Evolutionary conservation across 2,888 invertebrate species (phyloP).

Genomic region (Eupithecia centaureata): DNA sequence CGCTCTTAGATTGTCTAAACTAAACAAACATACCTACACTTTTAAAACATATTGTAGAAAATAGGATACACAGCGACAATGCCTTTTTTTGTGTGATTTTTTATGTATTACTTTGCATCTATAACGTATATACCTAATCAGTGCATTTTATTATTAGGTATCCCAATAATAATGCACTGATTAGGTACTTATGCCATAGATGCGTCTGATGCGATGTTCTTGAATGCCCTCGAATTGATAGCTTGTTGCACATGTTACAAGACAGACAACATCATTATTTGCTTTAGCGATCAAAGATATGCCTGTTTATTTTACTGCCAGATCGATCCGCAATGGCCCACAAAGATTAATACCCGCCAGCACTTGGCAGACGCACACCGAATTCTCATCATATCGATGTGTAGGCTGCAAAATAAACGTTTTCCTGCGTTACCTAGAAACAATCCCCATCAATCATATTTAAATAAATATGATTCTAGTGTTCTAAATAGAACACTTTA

Average conservation of each 20-base stretch:
- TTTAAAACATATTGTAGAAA: too few relatives aligned
- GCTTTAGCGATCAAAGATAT: constrained; percentile 33
- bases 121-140: too few relatives aligned
- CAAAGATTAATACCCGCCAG: constrained; percentile 54
- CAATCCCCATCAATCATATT: constrained; percentile 14
- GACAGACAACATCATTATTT: constrained; percentile 38
- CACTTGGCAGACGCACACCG: constrained; percentile 52
- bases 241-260: constrained; percentile 13
- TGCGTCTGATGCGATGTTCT: background rate
- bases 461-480: background rate
- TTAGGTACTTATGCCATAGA: too few relatives aligned
- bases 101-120: too few relatives aligned
- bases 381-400: constrained; percentile 32
- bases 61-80: too few relatives aligned
- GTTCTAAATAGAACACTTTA: background rate
- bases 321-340: constrained; percentile 44
- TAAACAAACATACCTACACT: background rate
- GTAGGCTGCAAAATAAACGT: constrained; percentile 20
- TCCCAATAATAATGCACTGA: too few relatives aligned
- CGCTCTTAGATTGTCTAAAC: constrained; percentile 22
- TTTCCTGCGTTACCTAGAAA: constrained; percentile 18
- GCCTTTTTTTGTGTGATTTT: too few relatives aligned
- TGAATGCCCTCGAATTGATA: background rate
- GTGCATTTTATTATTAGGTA: too few relatives aligned
- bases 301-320: constrained; percentile 45